Conservation (phyloP, 2,113 vertebrate species). For the Plectropomus leopardus region DNA sequence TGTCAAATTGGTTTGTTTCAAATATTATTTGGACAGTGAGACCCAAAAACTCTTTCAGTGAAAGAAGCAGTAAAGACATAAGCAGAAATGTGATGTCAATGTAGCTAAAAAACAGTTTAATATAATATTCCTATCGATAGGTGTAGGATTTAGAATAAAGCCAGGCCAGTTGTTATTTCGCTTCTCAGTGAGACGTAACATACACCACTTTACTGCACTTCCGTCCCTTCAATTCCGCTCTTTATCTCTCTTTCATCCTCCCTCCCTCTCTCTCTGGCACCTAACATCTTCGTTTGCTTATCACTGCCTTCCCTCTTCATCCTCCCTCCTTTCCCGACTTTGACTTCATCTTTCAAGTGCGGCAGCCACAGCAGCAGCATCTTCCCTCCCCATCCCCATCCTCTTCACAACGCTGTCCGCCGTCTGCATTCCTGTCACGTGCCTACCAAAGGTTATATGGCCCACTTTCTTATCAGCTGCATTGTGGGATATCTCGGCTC, state of each 20-base stretch:
- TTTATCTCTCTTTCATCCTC: constrained; percentile 59
- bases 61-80: neutral
- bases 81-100: neutral
- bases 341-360: constrained; percentile 83
- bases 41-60: neutral
- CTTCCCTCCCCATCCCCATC: constrained; percentile 66
- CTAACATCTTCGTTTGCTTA: constrained; percentile 82
- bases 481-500: constrained; percentile 86
- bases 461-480: constrained; percentile 90
- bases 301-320: constrained; percentile 69
- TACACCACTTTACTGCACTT: constrained; percentile 17
- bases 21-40: neutral
- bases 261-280: constrained; percentile 60
- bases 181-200: constrained; percentile 36
- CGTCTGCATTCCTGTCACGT: constrained; percentile 89
- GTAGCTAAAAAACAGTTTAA: neutral
- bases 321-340: constrained; percentile 73
- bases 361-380: constrained; percentile 54
- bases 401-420: constrained; percentile 73
- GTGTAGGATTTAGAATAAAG: constrained; percentile 8
- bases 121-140: constrained; percentile 4
- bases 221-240: constrained; percentile 48
- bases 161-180: constrained; percentile 24
- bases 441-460: constrained; percentile 83
- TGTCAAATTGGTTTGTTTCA: neutral